These are phyloP conservation scores for Melitaea cinxia DNA, from an alignment of 1,140 invertebrate genomes.

Conservation along the genomic window DNA sequence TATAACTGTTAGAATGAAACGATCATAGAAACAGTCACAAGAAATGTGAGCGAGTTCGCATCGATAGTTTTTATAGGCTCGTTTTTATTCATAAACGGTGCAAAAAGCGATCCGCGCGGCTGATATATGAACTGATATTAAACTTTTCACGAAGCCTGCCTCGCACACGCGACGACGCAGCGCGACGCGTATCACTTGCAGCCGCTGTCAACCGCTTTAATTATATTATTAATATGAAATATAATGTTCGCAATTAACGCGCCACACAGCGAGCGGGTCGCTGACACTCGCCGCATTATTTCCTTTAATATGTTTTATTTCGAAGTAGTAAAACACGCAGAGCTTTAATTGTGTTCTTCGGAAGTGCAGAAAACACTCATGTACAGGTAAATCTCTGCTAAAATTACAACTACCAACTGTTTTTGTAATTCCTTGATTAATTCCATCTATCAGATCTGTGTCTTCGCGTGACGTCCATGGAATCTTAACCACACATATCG, in stretches of 20 bases:
- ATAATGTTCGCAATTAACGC: neutral
- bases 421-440: too few species aligned
- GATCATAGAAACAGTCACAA: neutral
- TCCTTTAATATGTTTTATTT: too few species aligned
- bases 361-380: too few species aligned
- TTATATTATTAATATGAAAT: conserved; percentile 1
- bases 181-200: neutral
- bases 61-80: conserved; percentile 2
- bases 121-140: conserved; percentile 5
- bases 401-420: too few species aligned
- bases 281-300: too few species aligned
- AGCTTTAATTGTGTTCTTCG: too few species aligned
- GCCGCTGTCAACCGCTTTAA: neutral
- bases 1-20: neutral
- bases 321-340: too few species aligned
- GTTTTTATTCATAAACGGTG: neutral
- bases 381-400: too few species aligned
- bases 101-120: neutral
- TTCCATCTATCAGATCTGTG: too few species aligned
- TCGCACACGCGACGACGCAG: neutral
- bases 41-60: neutral
- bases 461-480: too few species aligned
- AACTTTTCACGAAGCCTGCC: conserved; percentile 4
- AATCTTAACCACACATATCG: too few species aligned
- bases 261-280: too few species aligned